Conservation (phyloP, 2,113 vertebrate species). For the Machaerirhynchus nigripectus region DNA sequence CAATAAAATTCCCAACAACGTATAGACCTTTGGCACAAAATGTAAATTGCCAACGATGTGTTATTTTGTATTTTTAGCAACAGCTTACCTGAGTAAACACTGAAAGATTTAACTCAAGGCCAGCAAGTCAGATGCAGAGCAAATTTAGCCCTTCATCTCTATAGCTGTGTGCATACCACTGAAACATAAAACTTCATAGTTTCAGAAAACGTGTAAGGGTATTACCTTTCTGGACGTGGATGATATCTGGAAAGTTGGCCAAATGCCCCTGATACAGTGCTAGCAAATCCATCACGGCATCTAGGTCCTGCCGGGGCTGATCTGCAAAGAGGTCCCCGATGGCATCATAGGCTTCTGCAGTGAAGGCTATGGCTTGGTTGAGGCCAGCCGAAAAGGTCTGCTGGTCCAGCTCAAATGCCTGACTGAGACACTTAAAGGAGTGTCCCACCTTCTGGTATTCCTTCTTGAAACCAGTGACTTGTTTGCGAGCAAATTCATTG, state of each 20-base stretch:
- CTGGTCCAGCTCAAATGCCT: not conserved
- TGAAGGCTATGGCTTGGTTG: not conserved
- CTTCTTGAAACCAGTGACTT: slow-evolving; percentile 87
- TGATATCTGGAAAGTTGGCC: slow-evolving; percentile 97
- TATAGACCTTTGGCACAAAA: not conserved
- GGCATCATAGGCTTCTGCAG: not conserved
- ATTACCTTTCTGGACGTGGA: slow-evolving; percentile 98
- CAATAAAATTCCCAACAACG: not conserved
- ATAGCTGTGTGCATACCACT: not conserved
- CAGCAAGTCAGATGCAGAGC: not conserved
- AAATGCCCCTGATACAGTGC: slow-evolving; percentile 78
- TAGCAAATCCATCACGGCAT: not conserved
- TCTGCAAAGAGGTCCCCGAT: not conserved
- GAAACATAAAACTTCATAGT: not conserved
- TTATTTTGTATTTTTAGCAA: not conserved
- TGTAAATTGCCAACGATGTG: not conserved
- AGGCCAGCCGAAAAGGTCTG: not conserved
- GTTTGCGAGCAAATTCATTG: slow-evolving; percentile 91
- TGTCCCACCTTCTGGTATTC: not conserved
- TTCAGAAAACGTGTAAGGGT: not conserved
- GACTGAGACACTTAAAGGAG: not conserved
- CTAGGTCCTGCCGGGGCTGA: not conserved
- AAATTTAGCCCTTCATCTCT: not conserved
- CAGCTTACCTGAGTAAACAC: not conserved
- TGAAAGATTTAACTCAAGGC: not conserved